Conservation (phyloP, 2,888 invertebrate genomes). For the Drosophila paramelanica region DNA sequence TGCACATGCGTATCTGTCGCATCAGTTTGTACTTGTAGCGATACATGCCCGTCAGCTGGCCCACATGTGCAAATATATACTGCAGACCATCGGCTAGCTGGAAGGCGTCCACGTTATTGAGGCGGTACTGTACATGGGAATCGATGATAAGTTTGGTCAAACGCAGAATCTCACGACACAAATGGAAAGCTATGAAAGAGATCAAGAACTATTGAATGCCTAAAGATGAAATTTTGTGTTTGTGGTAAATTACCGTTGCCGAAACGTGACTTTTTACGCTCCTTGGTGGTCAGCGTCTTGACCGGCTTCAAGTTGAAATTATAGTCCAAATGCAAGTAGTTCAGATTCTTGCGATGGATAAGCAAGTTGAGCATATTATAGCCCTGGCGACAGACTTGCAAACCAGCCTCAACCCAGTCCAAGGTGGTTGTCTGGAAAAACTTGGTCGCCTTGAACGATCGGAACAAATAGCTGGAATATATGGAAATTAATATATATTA, state of each 20-base stretch:
- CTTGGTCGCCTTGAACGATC: slow-evolving; percentile 99
- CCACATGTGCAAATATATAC: slow-evolving; percentile 99
- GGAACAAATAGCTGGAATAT: slow-evolving; percentile 92
- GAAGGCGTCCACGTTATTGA: slow-evolving; percentile 99
- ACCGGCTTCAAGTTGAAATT: slow-evolving; percentile 99
- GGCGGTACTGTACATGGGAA: slow-evolving; percentile 99
- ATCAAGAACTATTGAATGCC: not conserved
- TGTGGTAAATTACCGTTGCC: slow-evolving; percentile 90
- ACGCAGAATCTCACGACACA: slow-evolving; percentile 99
- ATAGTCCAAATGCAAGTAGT: slow-evolving; percentile 99
- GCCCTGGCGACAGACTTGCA: slow-evolving; percentile 99
- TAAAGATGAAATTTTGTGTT: not conserved
- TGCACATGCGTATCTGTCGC: slow-evolving; percentile 99
- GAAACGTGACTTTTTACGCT: slow-evolving; percentile 98
- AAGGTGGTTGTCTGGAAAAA: slow-evolving; percentile 99
- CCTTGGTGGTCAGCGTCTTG: slow-evolving; percentile 99
- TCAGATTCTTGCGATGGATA: slow-evolving; percentile 99
- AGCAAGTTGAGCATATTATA: slow-evolving; percentile 99
- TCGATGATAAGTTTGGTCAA: slow-evolving; percentile 99
- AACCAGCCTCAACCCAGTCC: slow-evolving; percentile 99
- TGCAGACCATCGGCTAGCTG: slow-evolving; percentile 99
- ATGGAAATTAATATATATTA: not conserved
- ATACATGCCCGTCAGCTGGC: slow-evolving; percentile 99
- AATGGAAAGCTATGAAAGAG: slow-evolving; percentile 93
- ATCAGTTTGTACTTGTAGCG: slow-evolving; percentile 99